These are phyloP conservation scores for Drosophila murphyi DNA, from an alignment of 1,140 invertebrate genomes.

Conservation along the genomic window DNA sequence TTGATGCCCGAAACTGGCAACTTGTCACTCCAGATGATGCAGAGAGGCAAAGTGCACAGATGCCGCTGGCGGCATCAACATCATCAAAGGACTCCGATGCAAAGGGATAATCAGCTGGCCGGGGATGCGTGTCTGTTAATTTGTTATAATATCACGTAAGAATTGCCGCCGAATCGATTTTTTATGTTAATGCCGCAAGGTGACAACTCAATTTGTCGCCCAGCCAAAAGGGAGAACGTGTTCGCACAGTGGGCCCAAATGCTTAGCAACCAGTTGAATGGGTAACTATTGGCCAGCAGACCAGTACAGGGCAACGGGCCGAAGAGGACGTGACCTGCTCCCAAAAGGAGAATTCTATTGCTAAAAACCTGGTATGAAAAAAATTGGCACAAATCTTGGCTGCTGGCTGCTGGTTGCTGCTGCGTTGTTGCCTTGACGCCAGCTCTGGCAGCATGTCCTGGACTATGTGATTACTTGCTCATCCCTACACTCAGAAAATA, in stretches of 20 bases:
- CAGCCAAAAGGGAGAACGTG: conserved; percentile 45
- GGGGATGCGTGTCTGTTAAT: conserved; percentile 60
- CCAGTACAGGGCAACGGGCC: too few relatives aligned
- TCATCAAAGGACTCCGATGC: conserved; percentile 50
- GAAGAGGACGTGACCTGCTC: conserved; percentile 36
- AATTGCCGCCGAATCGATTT: conserved; percentile 59
- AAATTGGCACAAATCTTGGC: conserved; percentile 48
- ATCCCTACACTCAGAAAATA: not conserved
- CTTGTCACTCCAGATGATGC: conserved; percentile 60
- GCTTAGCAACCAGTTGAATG: conserved; percentile 50
- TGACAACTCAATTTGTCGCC: conserved; percentile 70
- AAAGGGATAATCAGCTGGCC: conserved; percentile 62
- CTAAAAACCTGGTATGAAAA: conserved; percentile 9
- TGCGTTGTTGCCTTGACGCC: conserved; percentile 53
- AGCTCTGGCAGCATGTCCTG: conserved; percentile 13
- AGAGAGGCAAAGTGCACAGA: conserved; percentile 4
- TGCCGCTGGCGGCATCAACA: conserved; percentile 28
- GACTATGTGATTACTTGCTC: conserved; percentile 13
- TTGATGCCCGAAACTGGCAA: conserved; percentile 45
- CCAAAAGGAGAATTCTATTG: not conserved
- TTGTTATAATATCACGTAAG: conserved; percentile 77
- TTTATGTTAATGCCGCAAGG: conserved; percentile 70
- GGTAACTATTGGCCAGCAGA: conserved; percentile 12
- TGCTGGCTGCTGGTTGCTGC: conserved; percentile 16
- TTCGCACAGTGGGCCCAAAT: conserved; percentile 30